These are phyloP conservation scores for Paedocypris sp. DNA, from an alignment of 2,113 vertebrate genomes.

Conservation along the genomic window DNA sequence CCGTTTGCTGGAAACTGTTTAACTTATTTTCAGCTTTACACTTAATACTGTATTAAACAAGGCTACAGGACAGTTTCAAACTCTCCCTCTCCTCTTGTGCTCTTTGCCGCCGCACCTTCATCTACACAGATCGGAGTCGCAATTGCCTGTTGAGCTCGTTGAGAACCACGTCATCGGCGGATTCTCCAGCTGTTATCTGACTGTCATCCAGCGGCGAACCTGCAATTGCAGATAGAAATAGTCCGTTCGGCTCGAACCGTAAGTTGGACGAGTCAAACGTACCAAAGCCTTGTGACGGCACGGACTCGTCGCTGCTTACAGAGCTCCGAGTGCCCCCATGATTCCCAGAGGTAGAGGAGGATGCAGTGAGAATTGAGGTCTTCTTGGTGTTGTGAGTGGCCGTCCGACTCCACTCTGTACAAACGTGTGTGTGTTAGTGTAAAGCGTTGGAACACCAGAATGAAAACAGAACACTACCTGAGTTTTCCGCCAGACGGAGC, in stretches of 20 bases:
- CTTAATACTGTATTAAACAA: too few relatives aligned
- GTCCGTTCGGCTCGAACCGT: too few relatives aligned
- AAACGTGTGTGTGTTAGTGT: background rate
- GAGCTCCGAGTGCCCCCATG: slow-evolving; percentile 40
- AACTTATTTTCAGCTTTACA: too few relatives aligned
- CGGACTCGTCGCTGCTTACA: slow-evolving; percentile 31
- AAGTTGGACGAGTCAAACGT: too few relatives aligned
- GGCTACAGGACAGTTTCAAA: background rate
- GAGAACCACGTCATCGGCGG: background rate
- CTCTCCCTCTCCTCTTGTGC: background rate
- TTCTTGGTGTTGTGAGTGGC: slow-evolving; percentile 40
- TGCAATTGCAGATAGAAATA: slow-evolving; percentile 12
- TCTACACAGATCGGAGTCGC: slow-evolving; percentile 1
- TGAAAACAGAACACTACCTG: slow-evolving; percentile 60
- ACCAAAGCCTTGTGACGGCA: slow-evolving; percentile 37
- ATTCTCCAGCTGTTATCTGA: background rate
- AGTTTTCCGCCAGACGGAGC: slow-evolving; percentile 79
- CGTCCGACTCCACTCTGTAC: slow-evolving; percentile 62
- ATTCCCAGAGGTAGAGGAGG: background rate
- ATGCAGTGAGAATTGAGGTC: background rate
- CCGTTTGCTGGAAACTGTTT: too few relatives aligned
- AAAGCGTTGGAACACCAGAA: too few relatives aligned
- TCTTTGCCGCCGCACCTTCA: background rate
- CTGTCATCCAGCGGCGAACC: slow-evolving; percentile 2
- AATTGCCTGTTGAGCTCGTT: slow-evolving; percentile 18